Evolutionary conservation across 2,888 invertebrate genomes (phyloP), one percentile per base, ranked within the genome.

Genomic region (Acleris laterana): DNA sequence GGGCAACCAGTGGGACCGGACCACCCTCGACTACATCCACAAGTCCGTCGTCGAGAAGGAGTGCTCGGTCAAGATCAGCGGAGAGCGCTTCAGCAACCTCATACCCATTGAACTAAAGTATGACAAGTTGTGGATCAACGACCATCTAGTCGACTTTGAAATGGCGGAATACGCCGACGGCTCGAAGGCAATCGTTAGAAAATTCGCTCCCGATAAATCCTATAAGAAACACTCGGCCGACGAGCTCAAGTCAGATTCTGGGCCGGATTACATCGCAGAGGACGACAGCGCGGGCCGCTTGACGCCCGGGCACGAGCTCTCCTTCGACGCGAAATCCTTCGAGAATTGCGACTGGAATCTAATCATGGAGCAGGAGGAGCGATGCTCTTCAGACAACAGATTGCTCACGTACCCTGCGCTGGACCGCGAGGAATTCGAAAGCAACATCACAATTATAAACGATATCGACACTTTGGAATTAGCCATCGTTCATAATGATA

Each of bases 11-110:
- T 96, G 95, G 94, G 78, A 87, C 5, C 76, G 85, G 0, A 79
- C 81, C 1, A 93, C 94, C 2, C 87, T 96, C 44, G 96, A 96
- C 74, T 93, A 90, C 63, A 91, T 96, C 32, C 95, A 96, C 73
- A 84, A 84, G 3, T 79, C 84, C 1, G 70, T 96, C 2, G 94
- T 96, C 0, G 94, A 94, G 50, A 94, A 94, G 70, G 71, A 91
- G 9, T 94, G 94, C 73, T 81, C 81, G 9, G 82, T 96, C 0
- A 90, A 90, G 46, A 77, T 94, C 3, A 75, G 84, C 5, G 88
- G 91, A 0, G 77, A 85, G 32, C 74, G 82, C 19, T 72, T 85
- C 16, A 80, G 79, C n/a, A 90, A 79, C 25, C 63, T 87, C 6
- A 66, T 78, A 22, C 87, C 88, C 3, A 80, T 93, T 9, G 87